Evolutionary conservation across 1,140 invertebrate species (phyloP), one percentile per base, ranked within the genome.

Genomic region (Zaprionus gabonicus): DNA sequence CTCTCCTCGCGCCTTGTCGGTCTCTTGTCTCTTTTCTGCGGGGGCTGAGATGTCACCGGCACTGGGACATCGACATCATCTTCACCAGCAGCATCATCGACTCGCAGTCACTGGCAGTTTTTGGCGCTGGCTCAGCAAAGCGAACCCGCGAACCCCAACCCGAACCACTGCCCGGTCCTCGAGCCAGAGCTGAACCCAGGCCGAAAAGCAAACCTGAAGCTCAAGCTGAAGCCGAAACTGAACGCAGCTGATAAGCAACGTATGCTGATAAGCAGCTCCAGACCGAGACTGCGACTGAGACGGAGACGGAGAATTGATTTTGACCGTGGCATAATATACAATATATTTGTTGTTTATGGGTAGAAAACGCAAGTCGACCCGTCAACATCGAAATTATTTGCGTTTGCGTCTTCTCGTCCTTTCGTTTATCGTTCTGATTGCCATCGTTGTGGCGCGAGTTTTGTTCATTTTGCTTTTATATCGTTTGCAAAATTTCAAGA

Each of bases 381-480:
- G 91, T 88, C 91, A 90, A 87, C 88, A 91, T 91, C 91, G 82
- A 91, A 92, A 92, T 92, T 92, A 92, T 91, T 92, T 92, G 86
- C 88, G 91, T 92, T 92, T 92, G 84, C 91, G 82, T 91, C 85
- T 90, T 90, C 85, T 91, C 80, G 86, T 87, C 76, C 80, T 92
- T 92, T 87, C 81, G 83, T 87, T 91, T 91, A 76, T 82, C 81
- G 73, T 91, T 82, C 88, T 91, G 72, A 87, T 91, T 91, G 87
- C 88, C 83, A 87, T 90, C 82, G 86, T 85, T 64, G 85, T 90
- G 80, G 82, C 70, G 82, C 81, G 82, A 68, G 74, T 86, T 90
- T 90, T 91, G 74, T 90, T 88, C 72, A 83, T 91, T 91, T 91
- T 91, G 87, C 87, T 90, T 90, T 74, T 91, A 76, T 91, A 91